A percentile compares a stretch with the other conserved stretches of the same genome.
Conservation (phyloP, 2,888 invertebrate genomes). For the Ophion slaviceki region DNA sequence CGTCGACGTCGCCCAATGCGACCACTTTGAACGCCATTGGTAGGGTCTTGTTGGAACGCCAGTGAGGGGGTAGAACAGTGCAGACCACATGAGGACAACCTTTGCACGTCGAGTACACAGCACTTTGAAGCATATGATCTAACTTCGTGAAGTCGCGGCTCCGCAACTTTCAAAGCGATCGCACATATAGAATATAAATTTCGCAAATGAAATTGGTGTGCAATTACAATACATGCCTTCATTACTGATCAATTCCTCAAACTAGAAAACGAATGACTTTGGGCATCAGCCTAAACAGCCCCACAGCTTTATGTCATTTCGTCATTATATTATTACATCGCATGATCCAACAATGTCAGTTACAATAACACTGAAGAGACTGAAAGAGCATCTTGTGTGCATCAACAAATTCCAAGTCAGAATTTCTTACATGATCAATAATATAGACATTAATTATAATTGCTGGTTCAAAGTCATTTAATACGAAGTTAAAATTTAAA, state of each 20-base stretch:
- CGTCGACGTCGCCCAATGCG: conserved; percentile 95
- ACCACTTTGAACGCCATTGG: conserved; percentile 98
- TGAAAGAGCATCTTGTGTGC: no score
- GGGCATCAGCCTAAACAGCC: no score
- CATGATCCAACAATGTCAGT: no score
- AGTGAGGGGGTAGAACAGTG: conserved; percentile 96
- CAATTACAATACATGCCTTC: no score
- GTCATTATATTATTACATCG: no score
- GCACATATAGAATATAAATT: no score
- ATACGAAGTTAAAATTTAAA: not conserved
- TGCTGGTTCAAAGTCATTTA: not conserved
- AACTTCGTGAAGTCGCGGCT: conserved; percentile 50
- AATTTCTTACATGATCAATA: not conserved
- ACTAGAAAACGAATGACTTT: no score
- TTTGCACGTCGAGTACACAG: conserved; percentile 63
- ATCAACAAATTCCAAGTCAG: not conserved
- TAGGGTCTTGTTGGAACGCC: conserved; percentile 98
- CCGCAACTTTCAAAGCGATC: not conserved
- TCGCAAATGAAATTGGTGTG: no score
- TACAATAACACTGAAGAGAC: no score
- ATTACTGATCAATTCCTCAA: not conserved
- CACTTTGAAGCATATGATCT: conserved; percentile 50
- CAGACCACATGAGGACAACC: conserved; percentile 85
- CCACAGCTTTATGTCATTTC: no score
- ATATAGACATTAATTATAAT: not conserved